Conservation (phyloP, 1,140 invertebrate species). For the Lepidurus packardi region DNA sequence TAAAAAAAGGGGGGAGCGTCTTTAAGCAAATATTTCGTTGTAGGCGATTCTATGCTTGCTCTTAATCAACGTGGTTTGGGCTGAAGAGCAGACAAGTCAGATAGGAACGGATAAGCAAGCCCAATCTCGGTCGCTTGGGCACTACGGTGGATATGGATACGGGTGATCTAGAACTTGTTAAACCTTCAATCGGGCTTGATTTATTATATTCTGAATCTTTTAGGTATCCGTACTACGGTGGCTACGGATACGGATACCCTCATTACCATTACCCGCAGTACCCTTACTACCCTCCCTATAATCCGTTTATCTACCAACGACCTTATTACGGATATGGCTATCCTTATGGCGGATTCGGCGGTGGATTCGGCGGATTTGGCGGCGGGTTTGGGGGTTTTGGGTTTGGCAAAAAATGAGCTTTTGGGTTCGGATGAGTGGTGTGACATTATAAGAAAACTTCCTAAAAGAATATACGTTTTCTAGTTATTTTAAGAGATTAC, state of each 20-base stretch:
- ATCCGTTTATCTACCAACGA: neutral
- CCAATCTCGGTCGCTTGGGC: neutral
- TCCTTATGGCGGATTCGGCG: constrained; percentile 14
- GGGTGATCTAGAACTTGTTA: neutral
- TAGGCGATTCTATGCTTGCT: neutral
- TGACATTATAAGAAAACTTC: neutral
- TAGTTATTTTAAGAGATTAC: neutral
- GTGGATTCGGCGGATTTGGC: neutral
- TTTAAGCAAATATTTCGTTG: neutral
- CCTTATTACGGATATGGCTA: neutral
- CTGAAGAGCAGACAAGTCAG: neutral
- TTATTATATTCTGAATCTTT: neutral
- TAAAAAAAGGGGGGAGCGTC: no score
- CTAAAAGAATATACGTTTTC: neutral
- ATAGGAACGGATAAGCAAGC: neutral
- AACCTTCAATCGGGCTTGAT: no score
- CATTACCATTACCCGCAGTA: neutral
- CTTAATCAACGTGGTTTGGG: neutral
- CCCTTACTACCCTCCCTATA: neutral
- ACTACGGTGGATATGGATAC: neutral
- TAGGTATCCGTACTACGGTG: neutral
- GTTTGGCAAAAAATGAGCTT: neutral
- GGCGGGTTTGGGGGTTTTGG: neutral
- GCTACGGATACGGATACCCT: neutral
- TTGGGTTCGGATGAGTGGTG: neutral